These are phyloP conservation scores for Drosophila persimilis DNA, from an alignment of 1,140 invertebrate species.

Conservation along the genomic window DNA sequence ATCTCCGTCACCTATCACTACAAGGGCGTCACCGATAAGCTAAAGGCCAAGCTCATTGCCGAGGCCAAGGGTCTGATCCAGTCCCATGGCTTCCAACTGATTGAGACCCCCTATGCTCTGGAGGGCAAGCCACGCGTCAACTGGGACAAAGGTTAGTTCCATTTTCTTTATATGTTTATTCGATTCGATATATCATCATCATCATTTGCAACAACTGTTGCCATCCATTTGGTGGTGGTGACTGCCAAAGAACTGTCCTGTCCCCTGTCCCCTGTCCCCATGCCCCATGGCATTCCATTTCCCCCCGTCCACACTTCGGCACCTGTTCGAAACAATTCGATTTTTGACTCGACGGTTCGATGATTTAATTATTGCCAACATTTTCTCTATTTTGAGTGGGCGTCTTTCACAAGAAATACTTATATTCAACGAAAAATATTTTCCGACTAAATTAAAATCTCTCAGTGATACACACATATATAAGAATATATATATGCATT, in stretches of 20 bases:
- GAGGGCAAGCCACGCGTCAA: slow-evolving; percentile 94
- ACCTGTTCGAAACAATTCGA: slow-evolving; percentile 79
- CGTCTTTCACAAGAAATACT: slow-evolving; percentile 26
- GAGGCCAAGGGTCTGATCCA: slow-evolving; percentile 89
- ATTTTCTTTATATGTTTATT: neutral
- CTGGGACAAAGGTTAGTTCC: slow-evolving; percentile 91
- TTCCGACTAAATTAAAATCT: slow-evolving; percentile 51
- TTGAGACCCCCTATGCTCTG: slow-evolving; percentile 91
- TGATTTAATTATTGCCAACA: slow-evolving; percentile 73
- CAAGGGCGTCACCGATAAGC: slow-evolving; percentile 89
- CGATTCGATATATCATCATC: slow-evolving; percentile 32
- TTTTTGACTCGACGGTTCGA: slow-evolving; percentile 64
- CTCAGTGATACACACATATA: slow-evolving; percentile 17
- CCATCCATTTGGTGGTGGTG: slow-evolving; percentile 41
- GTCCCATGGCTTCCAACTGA: slow-evolving; percentile 90
- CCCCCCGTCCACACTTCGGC: slow-evolving; percentile 48
- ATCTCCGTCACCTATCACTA: slow-evolving; percentile 94
- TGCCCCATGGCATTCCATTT: slow-evolving; percentile 25
- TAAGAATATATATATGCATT: slow-evolving; percentile 14
- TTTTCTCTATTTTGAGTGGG: slow-evolving; percentile 56
- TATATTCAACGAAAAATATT: slow-evolving; percentile 18
- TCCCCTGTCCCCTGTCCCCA: neutral
- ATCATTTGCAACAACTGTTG: slow-evolving; percentile 59
- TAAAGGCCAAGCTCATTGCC: slow-evolving; percentile 86
- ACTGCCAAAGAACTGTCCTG: slow-evolving; percentile 29